Evolutionary conservation across 2,113 vertebrate genomes (phyloP).

Genomic region (Salvator merianae): DNA sequence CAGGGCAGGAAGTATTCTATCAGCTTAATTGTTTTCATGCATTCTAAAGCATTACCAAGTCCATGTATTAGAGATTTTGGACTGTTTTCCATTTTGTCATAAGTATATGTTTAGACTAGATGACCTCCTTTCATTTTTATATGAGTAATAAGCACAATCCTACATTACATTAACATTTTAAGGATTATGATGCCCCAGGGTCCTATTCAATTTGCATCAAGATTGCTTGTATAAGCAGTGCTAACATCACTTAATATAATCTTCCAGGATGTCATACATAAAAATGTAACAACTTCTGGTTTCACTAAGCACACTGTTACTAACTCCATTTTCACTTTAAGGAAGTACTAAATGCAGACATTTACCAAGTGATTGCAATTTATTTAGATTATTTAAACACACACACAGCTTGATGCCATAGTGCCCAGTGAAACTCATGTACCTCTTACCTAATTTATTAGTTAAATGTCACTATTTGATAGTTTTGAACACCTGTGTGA

Average conservation of each 20-base stretch:
- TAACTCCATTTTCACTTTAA: conserved; percentile 10
- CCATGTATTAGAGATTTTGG: not conserved
- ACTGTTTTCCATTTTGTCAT: not conserved
- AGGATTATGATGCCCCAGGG: conserved; percentile 4
- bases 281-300: not conserved
- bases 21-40: too few species aligned
- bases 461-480: conserved; percentile 22
- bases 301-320: conserved; percentile 3
- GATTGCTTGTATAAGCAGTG: not conserved
- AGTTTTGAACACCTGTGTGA: not conserved
- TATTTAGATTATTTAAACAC: too few species aligned
- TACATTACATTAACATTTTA: conserved; percentile 2
- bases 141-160: not conserved
- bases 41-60: not conserved
- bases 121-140: conserved; percentile 1
- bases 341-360: not conserved
- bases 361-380: not conserved
- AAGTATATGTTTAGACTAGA: not conserved
- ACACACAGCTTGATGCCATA: not conserved
- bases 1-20: too few species aligned
- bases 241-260: not conserved
- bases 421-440: conserved; percentile 2
- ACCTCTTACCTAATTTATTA: conserved; percentile 11
- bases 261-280: conserved; percentile 20
- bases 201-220: conserved; percentile 9